Base-by-base conservation (phyloP, 2,797 vertebrate species). In the Eremophila alpestris region DNA sequence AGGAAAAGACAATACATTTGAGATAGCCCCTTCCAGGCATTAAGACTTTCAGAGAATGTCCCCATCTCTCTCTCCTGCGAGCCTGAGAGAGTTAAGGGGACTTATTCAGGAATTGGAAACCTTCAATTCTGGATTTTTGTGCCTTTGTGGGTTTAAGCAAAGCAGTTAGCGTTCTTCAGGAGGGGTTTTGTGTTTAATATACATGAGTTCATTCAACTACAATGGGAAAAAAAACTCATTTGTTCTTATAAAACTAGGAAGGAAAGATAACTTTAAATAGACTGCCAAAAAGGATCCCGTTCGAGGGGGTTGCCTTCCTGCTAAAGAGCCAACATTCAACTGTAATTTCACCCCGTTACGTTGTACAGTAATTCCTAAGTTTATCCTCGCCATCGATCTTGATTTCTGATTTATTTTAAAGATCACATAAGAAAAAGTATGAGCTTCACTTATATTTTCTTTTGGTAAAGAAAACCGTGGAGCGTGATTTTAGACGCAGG, bases 141-240 rank as follows among this genome's bases (percentile, higher is more conserved):
- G 94, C 58, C 48, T 94, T 94, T 93, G 90, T 93, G 69, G 81
- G 91, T 93, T 93, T 95, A 96, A 93, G 90, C 82, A 90, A 95
- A 95, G 94, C 87, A 83, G 93, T 96, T 96, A 93, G 82, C 71
- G 60, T 96, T 93, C 89, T 94, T 95, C 89, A 64, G 92, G 89
- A 92, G 82, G 49, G 93, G 88, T 83, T 95, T 93, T 95, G 90
- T 95, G 92, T 96, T 94, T 95, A 93, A 96, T 94, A 95, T 95
- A 97, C 95, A 95, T 95, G 95, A 95, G 96, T 96, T 94, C 92
- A 93, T 95, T 92, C 93, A 91, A 27, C 81, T 87, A 94, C 94
- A 95, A 90, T 78, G 69, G 90, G 78, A 92, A 95, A 96, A 94
- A 95, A 95, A 90, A 87, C 79, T 70, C 58, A 79, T 92, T 95